Conservation (phyloP, 2,888 invertebrate genomes). For the Ischnura elegans region DNA sequence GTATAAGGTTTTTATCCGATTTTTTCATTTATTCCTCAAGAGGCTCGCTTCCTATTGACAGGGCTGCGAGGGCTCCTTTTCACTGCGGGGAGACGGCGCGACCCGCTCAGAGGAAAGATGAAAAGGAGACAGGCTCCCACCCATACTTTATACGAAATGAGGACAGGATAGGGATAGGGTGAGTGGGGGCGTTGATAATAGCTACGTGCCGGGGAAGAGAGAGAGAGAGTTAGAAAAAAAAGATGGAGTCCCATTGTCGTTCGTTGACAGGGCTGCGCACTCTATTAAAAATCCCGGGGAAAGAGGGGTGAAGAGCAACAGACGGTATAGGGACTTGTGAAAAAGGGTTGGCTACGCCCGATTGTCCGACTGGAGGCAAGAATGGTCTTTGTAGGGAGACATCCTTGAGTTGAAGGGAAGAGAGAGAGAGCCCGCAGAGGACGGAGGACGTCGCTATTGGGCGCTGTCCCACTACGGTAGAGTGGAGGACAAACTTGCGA, state of each 20-base stretch:
- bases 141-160: not conserved
- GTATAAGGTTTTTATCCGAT: not conserved
- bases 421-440: not conserved
- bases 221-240: too few species aligned
- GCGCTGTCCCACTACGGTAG: not conserved
- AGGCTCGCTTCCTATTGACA: not conserved
- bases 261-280: not conserved
- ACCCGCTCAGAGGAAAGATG: not conserved
- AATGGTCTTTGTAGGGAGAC: not conserved
- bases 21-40: not conserved
- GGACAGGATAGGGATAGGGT: not conserved
- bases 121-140: not conserved
- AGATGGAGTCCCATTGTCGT: not conserved
- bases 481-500: not conserved
- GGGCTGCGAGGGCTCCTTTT: not conserved
- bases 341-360: too few species aligned
- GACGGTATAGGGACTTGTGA: too few species aligned
- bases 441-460: not conserved
- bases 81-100: not conserved
- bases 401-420: not conserved
- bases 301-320: too few species aligned
- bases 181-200: conserved; percentile 12
- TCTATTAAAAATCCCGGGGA: not conserved
- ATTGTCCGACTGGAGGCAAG: too few species aligned
- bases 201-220: not conserved